A percentile compares a stretch with the other conserved stretches of the same genome.
phyloP scores from a whole-genome alignment of 2,797 vertebrate genomes.

The Sebastolobus alascanus region DNA sequence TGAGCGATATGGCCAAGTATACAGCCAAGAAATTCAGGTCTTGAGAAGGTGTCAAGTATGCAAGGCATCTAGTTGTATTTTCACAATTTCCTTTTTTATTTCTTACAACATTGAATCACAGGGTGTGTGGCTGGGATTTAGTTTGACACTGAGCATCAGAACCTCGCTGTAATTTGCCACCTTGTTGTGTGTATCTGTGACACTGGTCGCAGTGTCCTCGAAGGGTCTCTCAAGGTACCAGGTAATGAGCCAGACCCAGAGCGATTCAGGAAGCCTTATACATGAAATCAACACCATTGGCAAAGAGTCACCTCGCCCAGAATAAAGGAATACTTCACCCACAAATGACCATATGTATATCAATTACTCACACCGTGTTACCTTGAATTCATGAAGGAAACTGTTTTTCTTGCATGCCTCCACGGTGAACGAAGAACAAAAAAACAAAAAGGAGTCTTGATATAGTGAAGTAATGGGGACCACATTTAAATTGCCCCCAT shows the following conservation, averaged over 20 bases:
- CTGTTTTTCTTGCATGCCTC: too few species aligned
- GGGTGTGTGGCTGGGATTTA: not conserved
- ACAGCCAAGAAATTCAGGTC: not conserved
- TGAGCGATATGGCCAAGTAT: not conserved
- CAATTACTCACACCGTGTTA: too few species aligned
- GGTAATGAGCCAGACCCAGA: constrained; percentile 10
- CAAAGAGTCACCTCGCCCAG: not conserved
- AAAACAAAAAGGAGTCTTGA: too few species aligned
- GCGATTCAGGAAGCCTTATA: not conserved
- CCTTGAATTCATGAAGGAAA: too few species aligned
- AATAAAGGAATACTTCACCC: not conserved
- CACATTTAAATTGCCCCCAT: too few species aligned
- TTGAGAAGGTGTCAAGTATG: not conserved
- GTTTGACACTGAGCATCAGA: not conserved
- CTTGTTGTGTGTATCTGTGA: not conserved
- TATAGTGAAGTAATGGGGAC: too few species aligned
- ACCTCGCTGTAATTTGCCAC: not conserved
- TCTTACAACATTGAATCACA: not conserved
- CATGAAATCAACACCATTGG: not conserved
- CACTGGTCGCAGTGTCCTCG: not conserved
- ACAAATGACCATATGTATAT: too few species aligned
- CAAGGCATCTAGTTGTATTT: not conserved
- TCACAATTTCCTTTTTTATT: not conserved
- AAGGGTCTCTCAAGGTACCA: not conserved
- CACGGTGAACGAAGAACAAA: too few species aligned